phyloP scores from a whole-genome alignment of 2,888 invertebrate genomes.

The Heterodera filipjevi region DNA sequence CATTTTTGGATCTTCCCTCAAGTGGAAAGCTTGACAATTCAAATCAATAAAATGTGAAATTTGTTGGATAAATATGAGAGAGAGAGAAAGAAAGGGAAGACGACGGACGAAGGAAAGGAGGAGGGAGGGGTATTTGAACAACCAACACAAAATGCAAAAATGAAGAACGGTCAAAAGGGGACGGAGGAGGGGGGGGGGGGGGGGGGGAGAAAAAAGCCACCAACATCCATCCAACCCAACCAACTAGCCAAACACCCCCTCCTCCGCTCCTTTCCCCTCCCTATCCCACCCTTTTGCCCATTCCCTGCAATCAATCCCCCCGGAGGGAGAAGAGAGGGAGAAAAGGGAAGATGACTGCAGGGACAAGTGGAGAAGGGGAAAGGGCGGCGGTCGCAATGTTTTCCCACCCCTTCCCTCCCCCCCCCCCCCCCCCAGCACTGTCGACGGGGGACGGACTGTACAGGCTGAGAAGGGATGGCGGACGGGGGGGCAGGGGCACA shows the following conservation, averaged over 20 bases:
- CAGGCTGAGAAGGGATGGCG: not conserved
- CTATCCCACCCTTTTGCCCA: not conserved
- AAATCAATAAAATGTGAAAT: not conserved
- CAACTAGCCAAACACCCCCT: not conserved
- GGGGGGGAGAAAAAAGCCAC: not conserved
- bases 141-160: not conserved
- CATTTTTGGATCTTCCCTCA: too few species aligned
- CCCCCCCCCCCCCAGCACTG: not conserved
- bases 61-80: not conserved
- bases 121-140: not conserved
- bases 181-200: not conserved
- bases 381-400: conserved; percentile 5
- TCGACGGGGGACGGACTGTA: not conserved
- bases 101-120: not conserved
- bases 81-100: not conserved
- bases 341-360: not conserved
- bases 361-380: not conserved
- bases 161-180: conserved; percentile 3
- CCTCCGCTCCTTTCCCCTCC: not conserved
- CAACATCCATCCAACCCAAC: not conserved
- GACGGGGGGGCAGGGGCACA: not conserved
- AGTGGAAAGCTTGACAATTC: not conserved
- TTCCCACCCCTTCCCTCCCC: not conserved
- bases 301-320: conserved; percentile 15
- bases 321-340: not conserved